Percentiles rank a stretch among this genome's conserved stretches.
Evolutionary conservation across 2,113 vertebrate genomes (phyloP).

Genomic region (Anarrhichthys ocellatus): DNA sequence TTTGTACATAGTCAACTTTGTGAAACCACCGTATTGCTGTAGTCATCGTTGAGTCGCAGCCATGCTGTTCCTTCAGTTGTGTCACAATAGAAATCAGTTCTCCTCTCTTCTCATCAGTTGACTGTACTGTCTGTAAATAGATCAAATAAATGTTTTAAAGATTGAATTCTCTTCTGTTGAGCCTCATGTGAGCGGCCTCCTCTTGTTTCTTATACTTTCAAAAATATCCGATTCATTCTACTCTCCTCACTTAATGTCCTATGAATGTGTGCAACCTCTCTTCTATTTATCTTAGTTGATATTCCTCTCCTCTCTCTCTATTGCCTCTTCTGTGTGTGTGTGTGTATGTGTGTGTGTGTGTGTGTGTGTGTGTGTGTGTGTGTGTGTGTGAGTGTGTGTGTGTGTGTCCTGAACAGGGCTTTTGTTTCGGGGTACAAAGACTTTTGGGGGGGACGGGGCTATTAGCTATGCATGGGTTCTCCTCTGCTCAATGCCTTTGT

Average conservation of each 20-base stretch:
- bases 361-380: constrained; percentile 1
- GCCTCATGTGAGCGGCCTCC: constrained; percentile 52
- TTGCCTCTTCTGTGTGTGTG: constrained; percentile 8
- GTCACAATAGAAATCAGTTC: constrained; percentile 54
- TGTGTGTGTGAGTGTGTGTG: constrained; percentile 12
- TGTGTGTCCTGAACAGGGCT: constrained; percentile 30
- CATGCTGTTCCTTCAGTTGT: constrained; percentile 45
- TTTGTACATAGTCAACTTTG: constrained; percentile 76
- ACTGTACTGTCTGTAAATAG: constrained; percentile 81
- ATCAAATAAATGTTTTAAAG: constrained; percentile 85
- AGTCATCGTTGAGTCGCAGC: constrained; percentile 70
- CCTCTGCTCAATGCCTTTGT: constrained; percentile 77
- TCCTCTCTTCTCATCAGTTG: constrained; percentile 60
- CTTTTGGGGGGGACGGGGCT: constrained; percentile 55
- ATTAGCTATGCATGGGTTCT: constrained; percentile 80
- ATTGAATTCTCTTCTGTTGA: constrained; percentile 58
- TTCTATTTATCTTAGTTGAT: constrained; percentile 52
- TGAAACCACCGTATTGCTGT: constrained; percentile 45
- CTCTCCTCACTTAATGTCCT: constrained; percentile 4
- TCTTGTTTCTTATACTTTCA: constrained; percentile 47
- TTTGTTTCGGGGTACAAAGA: constrained; percentile 73
- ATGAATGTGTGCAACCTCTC: neutral
- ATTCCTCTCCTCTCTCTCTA: constrained; percentile 55
- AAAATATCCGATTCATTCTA: neutral
- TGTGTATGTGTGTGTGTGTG: constrained; percentile 3